Evolutionary conservation across 2,888 invertebrate species (phyloP), one percentile per base, ranked within the genome.

Genomic region (Diarsia dahlii): DNA sequence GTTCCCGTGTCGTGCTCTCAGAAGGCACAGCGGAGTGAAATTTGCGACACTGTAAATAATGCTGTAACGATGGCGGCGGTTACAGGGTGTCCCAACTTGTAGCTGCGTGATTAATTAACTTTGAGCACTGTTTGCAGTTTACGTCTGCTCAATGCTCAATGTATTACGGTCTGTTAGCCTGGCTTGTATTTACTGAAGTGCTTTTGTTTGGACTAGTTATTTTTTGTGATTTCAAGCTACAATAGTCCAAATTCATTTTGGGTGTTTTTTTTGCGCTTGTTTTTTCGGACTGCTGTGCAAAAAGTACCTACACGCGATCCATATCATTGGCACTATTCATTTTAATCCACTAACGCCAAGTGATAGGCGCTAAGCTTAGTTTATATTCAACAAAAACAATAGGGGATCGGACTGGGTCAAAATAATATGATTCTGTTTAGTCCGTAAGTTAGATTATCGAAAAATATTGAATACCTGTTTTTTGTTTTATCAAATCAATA

Each of bases 41-140:
- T 86, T 85, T 87, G 80, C 46, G 78, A 87, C 69, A 58, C 34
- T 73, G 74, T 87, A 85, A 85, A 87, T 82, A 87, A 87, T 82
- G 76, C 77, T 67, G 70, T 77, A 80, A 81, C 85, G 85, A 83
- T 79, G 80, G 71, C 65, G 74, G 76, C 81, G 85, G 87, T 78
- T 77, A 83, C 81, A 69, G 73, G 71, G 69, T 77, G 84, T 81
- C 77, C 84, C 78, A 84, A 83, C 84, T 83, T 74, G 77, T 84
- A 77, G 84, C 76, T 71, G 63, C 76, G 81, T 83, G 83, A 83
- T 83, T 84, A 84, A 83, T 83, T 84, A 74, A 83, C 84, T 83
- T 84, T 74, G 74, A 84, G 71, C 23, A 71, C 81, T 65, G 84
- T 82, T 84, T 63, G 45, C 68, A 77, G 84, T 84, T 83, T 67